Evolutionary conservation across 1,140 invertebrate genomes (phyloP).

Genomic region (Eciton burchellii): DNA sequence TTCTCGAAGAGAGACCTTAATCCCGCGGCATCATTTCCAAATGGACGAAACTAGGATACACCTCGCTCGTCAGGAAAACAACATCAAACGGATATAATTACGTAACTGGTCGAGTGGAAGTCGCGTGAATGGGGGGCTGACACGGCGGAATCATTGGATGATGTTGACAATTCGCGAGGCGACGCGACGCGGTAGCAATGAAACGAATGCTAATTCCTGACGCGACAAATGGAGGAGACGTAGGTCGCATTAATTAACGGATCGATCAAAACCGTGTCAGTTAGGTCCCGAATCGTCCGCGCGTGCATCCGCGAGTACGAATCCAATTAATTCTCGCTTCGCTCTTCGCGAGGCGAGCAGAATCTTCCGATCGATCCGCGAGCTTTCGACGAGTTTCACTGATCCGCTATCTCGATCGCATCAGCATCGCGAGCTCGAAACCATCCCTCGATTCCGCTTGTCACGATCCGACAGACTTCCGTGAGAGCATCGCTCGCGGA

Average conservation of each 20-base stretch:
- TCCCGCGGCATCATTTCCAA: no score
- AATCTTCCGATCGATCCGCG: neutral
- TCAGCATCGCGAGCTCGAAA: neutral
- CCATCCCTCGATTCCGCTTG: neutral
- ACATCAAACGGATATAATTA: neutral
- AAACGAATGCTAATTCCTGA: conserved; percentile 57
- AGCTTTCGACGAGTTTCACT: neutral
- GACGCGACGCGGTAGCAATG: conserved; percentile 34
- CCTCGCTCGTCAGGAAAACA: no score
- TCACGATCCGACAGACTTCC: neutral
- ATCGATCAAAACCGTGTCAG: conserved; percentile 43
- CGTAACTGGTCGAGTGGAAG: neutral
- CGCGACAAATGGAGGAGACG: conserved; percentile 21
- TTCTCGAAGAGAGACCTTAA: no score
- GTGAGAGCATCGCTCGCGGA: no score
- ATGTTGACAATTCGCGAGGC: conserved; percentile 1
- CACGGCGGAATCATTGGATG: neutral
- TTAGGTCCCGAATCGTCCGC: conserved; percentile 1
- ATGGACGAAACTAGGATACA: no score
- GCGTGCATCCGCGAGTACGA: neutral
- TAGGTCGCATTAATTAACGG: conserved; percentile 39
- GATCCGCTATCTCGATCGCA: neutral
- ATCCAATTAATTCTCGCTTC: conserved; percentile 8
- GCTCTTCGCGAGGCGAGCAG: neutral
- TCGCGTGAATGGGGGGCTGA: neutral